Percentiles rank a stretch among this genome's conserved stretches.
phyloP scores from a whole-genome alignment of 2,888 invertebrate genomes.

The Diaperis boleti region DNA sequence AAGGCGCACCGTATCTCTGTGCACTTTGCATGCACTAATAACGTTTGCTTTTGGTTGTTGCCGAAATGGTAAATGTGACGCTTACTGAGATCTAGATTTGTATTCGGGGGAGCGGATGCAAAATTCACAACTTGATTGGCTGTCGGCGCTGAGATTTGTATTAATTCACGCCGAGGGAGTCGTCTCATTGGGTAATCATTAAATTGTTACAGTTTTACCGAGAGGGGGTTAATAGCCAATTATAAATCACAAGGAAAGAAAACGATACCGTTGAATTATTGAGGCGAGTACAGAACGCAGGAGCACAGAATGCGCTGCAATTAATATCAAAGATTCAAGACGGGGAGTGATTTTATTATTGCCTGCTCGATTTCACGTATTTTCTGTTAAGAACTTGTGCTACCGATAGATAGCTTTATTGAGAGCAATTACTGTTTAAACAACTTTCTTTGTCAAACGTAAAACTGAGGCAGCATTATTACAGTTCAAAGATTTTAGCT shows the following conservation, averaged over 20 bases:
- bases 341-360: too few relatives aligned
- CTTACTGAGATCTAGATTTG: slow-evolving; percentile 26
- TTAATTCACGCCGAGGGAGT: slow-evolving; percentile 17
- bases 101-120: slow-evolving; percentile 8
- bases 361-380: too few relatives aligned
- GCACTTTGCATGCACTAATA: slow-evolving; percentile 30
- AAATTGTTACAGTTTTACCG: slow-evolving; percentile 20
- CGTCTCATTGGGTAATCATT: slow-evolving; percentile 31
- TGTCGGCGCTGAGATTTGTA: slow-evolving; percentile 1
- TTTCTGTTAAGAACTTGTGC: too few relatives aligned
- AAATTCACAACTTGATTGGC: slow-evolving; percentile 28
- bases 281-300: neutral
- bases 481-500: too few relatives aligned
- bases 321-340: too few relatives aligned
- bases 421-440: too few relatives aligned
- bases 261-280: neutral
- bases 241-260: neutral
- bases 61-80: slow-evolving; percentile 27
- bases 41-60: slow-evolving; percentile 23
- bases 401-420: too few relatives aligned
- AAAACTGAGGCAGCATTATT: too few relatives aligned
- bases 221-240: neutral
- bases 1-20: slow-evolving; percentile 27
- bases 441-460: too few relatives aligned
- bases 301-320: neutral